Evolutionary conservation across 1,140 invertebrate genomes (phyloP), one percentile per base, ranked within the genome.

Genomic region (Drosophila sulfurigaster): DNA sequence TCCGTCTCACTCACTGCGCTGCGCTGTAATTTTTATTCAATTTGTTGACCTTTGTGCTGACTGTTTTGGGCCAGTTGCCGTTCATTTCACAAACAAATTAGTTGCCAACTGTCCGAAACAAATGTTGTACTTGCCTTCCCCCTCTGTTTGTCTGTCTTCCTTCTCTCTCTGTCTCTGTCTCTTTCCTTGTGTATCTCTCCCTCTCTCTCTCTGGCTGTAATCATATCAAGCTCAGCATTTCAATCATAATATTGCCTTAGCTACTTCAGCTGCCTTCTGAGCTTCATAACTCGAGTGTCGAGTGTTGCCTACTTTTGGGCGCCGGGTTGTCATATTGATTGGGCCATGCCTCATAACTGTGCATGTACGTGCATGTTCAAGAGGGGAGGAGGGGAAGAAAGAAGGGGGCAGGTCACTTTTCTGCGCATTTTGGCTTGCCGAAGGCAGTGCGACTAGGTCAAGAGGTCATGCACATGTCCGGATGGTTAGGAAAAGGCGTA

Each of bases 101-200:
- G 83, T 88, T 87, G 83, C 83, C 83, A 88, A 87, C 83, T 88
- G 83, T 87, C 83, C 80, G 74, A 83, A 88, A 87, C 83, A 87
- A 87, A 87, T 87, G 83, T 82, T 83, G 79, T 82, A 16, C 41
- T 32, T 41, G 6, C 13, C 13, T 7, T n/a, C 7, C 20, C 38
- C 10, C 20, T 38, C 20, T 20, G 2, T 20, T 3, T 20, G 3
- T 10, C 7, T 20, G 3, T 10, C 7, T 13, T 0, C 25, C 15
- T 30, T 2, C 13, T 16, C 25, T 10, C 8, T 5, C 10, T 59
- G 10, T 48, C 7, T 32, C 13, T 16, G 6, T 11, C 7, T 13
- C 43, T 11, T 15, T 43, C 28, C n/a, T n/a, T n/a, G n/a, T 30
- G 2, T 30, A 30, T 30, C 28, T 13, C 10, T 15, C 0, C 1